These are phyloP conservation scores for Grus americana DNA, from an alignment of 2,113 vertebrate species.

Conservation along the genomic window DNA sequence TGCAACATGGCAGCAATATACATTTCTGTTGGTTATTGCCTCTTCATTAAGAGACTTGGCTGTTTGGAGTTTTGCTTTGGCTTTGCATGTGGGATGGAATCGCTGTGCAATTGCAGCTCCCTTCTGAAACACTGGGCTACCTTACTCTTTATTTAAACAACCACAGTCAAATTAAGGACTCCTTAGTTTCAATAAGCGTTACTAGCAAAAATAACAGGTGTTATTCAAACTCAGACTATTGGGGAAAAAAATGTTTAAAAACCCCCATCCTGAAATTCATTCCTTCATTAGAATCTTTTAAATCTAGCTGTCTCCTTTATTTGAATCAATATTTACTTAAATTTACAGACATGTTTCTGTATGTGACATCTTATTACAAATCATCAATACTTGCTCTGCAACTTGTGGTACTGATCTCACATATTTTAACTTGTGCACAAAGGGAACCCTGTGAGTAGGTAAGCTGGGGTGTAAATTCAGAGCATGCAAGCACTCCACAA, in stretches of 20 bases:
- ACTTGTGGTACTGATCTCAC: not conserved
- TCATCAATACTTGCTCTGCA: rapidly evolving
- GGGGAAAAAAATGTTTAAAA: not conserved
- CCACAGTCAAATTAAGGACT: not conserved
- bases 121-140: not conserved
- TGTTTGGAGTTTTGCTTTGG: not conserved
- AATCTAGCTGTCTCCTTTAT: not conserved
- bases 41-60: not conserved
- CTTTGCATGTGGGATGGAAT: not conserved
- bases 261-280: rapidly evolving
- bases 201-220: not conserved
- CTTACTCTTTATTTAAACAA: not conserved
- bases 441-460: not conserved
- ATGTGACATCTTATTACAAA: not conserved
- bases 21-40: not conserved
- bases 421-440: not conserved
- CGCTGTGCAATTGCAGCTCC: not conserved
- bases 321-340: not conserved
- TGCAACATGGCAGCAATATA: not conserved
- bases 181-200: not conserved
- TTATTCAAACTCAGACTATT: not conserved
- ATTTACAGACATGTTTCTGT: not conserved
- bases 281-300: not conserved
- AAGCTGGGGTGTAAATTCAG: not conserved
- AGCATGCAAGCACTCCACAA: not conserved